Evolutionary conservation across 1,140 invertebrate genomes (phyloP).

Genomic region (Trigoniulus corallinus): DNA sequence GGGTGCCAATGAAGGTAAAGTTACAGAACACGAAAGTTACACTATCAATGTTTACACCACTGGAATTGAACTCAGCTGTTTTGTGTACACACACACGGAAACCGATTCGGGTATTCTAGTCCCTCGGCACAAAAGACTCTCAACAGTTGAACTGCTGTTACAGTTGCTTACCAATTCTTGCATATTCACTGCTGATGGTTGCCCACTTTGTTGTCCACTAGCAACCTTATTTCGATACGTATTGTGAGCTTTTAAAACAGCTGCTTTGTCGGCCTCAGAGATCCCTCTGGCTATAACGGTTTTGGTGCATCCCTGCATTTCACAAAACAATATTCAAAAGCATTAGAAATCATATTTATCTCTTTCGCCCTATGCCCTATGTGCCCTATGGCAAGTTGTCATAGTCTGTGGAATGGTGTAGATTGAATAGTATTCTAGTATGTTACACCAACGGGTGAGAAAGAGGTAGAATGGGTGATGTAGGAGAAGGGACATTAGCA

Average conservation of each 20-base stretch:
- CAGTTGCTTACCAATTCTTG: conserved; percentile 13
- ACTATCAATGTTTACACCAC: no score
- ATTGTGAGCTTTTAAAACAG: conserved; percentile 46
- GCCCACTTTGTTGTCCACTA: conserved; percentile 41
- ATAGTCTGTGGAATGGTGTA: no score
- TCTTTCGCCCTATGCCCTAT: no score
- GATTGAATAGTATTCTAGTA: no score
- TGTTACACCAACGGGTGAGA: no score
- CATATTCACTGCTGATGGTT: conserved; percentile 16
- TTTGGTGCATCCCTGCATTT: background rate
- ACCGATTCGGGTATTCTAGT: background rate
- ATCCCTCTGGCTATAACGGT: background rate
- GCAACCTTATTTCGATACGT: conserved; percentile 56
- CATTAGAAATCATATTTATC: background rate
- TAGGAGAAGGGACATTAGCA: no score
- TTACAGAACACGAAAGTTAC: background rate
- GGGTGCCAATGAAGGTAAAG: no score
- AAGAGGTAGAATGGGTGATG: no score
- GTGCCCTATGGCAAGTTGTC: no score
- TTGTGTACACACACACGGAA: no score
- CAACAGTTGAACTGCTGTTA: no score
- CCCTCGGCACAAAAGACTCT: background rate
- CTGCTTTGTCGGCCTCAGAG: background rate
- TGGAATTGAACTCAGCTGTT: no score
- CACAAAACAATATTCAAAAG: background rate